phyloP scores from a whole-genome alignment of 2,113 vertebrate genomes.

The Peromyscus polionotus region DNA sequence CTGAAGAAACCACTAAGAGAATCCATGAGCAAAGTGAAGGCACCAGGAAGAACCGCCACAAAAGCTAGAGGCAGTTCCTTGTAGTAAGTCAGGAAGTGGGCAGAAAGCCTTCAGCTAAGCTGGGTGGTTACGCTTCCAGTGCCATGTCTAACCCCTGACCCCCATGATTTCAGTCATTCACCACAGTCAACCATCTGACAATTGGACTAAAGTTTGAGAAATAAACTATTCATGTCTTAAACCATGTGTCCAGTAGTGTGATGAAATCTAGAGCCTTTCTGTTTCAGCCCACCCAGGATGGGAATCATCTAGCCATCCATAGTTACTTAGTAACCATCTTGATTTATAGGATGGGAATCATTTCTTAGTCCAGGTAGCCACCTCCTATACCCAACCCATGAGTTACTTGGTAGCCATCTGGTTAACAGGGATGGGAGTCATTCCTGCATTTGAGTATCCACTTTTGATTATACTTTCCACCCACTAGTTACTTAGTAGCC shows the following conservation, averaged over 20 bases:
- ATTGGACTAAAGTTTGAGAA: not conserved
- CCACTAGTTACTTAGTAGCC: not conserved
- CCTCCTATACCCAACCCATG: not conserved
- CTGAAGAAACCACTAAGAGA: not conserved
- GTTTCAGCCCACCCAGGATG: too few species aligned
- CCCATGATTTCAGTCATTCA: not conserved
- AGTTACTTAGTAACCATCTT: not conserved
- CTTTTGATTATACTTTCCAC: not conserved
- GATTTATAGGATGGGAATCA: not conserved
- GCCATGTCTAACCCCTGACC: too few species aligned
- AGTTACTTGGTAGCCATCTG: not conserved
- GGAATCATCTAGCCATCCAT: not conserved
- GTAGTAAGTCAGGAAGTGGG: not conserved
- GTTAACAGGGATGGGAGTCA: not conserved
- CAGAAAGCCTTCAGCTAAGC: not conserved
- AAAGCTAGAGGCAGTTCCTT: not conserved
- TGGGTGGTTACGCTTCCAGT: not conserved
- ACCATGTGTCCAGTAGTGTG: not conserved
- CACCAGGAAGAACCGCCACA: not conserved
- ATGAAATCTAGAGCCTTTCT: not conserved
- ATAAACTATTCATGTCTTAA: not conserved
- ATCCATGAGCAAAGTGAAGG: not conserved
- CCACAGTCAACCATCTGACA: not conserved
- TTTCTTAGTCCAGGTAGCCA: not conserved
- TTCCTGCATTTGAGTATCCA: not conserved